Conservation (phyloP, 1,140 invertebrate genomes). For the Trichoplusia ni region DNA sequence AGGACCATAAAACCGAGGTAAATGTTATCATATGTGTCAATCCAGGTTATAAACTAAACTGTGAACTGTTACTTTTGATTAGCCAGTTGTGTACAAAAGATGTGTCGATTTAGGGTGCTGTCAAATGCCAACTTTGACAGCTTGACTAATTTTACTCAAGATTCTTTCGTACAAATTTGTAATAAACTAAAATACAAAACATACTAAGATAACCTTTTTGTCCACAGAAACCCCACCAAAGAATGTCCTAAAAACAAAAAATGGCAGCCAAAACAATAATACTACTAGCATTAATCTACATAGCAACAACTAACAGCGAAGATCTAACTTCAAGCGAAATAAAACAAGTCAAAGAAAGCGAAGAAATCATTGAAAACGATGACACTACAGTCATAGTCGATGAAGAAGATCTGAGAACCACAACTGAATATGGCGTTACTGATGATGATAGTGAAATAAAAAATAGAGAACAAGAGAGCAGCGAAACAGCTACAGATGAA, state of each 20-base stretch:
- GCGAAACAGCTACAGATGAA: not conserved
- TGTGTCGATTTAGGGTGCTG: too few relatives aligned
- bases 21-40: too few relatives aligned
- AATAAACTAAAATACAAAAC: not conserved
- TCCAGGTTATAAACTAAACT: too few relatives aligned
- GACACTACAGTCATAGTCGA: not conserved
- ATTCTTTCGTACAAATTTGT: too few relatives aligned
- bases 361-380: not conserved
- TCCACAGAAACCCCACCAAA: not conserved
- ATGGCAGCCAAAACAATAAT: slow-evolving; percentile 5
- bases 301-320: not conserved
- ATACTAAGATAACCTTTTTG: not conserved
- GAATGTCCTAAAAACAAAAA: slow-evolving; percentile 14
- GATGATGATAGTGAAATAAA: not conserved
- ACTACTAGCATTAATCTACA: not conserved
- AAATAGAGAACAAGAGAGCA: not conserved
- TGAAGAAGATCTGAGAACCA: slow-evolving; percentile 12
- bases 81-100: too few relatives aligned
- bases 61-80: too few relatives aligned
- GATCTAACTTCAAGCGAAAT: slow-evolving; percentile 5
- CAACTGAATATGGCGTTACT: slow-evolving; percentile 1
- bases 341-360: slow-evolving; percentile 1
- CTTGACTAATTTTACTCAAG: too few relatives aligned
- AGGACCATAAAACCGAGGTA: too few relatives aligned
- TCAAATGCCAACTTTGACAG: too few relatives aligned